Evolutionary conservation across 2,797 vertebrate species (phyloP), one percentile per base, ranked within the genome.

Genomic region (Lacerta viridis): DNA sequence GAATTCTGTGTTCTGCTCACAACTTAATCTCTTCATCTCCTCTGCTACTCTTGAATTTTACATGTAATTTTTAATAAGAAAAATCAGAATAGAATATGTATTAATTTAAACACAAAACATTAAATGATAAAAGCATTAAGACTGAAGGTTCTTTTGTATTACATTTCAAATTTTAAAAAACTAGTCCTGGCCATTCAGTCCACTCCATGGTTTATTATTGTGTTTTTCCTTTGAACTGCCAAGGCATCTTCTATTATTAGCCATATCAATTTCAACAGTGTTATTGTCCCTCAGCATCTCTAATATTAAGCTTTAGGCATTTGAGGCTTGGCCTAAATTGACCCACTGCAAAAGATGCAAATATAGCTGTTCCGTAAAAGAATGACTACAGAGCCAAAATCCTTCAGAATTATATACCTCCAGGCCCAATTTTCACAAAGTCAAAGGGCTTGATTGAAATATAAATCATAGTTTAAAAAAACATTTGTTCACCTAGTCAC

Each of bases 131-230:
- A 81, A 17, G 25, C 20, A 88, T 93, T 79, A 83, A 78, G 83
- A 74, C 13, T 39, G n/a, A 64, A 17, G 89, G 80, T 13, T 93
- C 72, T 83, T 90, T 92, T 85, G 13, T 86, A 75, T 82, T 89
- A 27, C 7, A 72, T 5, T 72, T 90, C 78, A 80, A 89, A 90
- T 85, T 3, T 55, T 1, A 55, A 76, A 84, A 94, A 87, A 92
- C 80, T 82, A 87, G 0, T 89, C 69, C 11, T 86, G 79, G 43
- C 76, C 86, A 89, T 85, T 93, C 94, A 93, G 93, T 94, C 94
- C 93, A 93, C 33, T 64, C 6, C 72, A 8, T 3, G 27, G 2
- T 50, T 80, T 83, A 91, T 93, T 91, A 33, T 75, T 88, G 91
- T 3, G 90, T 89, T n/a, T 92, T 87, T 90, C 72, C 27, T 43